phyloP scores from a whole-genome alignment of 1,140 invertebrate species.

The Chironomus striatipennis region DNA sequence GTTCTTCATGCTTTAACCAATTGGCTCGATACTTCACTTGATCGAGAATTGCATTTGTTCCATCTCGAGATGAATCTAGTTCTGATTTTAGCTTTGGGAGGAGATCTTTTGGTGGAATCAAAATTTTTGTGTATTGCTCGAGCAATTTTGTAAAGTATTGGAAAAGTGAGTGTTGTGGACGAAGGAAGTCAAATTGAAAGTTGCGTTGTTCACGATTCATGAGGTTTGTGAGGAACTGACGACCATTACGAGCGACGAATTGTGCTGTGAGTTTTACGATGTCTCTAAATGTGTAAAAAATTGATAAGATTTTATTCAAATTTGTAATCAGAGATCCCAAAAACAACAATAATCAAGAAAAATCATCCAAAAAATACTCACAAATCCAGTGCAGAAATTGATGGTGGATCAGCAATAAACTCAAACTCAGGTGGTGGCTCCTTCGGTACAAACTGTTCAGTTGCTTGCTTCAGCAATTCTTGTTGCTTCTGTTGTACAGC shows the following conservation, averaged over 20 bases:
- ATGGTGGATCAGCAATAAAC: conserved; percentile 96
- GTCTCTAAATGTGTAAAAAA: too few species aligned
- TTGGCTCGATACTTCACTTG: conserved; percentile 91
- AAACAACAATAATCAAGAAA: too few species aligned
- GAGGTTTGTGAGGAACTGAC: conserved; percentile 94
- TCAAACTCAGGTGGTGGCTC: conserved; percentile 95
- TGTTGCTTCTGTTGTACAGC: conserved; percentile 75
- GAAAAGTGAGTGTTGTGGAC: conserved; percentile 97
- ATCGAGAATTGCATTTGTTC: conserved; percentile 68
- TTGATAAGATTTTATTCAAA: too few species aligned
- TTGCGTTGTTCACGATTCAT: conserved; percentile 98
- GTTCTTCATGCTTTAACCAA: conserved; percentile 91
- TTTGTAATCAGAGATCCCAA: too few species aligned
- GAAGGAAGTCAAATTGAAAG: conserved; percentile 97
- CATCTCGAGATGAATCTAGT: conserved; percentile 40
- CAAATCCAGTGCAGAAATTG: conserved; percentile 97
- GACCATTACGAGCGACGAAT: conserved; percentile 96
- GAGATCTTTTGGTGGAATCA: conserved; percentile 90
- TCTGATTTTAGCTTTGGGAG: conserved; percentile 73
- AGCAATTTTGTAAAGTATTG: conserved; percentile 97
- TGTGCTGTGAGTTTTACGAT: conserved; percentile 97
- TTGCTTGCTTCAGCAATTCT: conserved; percentile 78
- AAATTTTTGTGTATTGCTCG: conserved; percentile 95
- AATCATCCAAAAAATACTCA: conserved; percentile 43
- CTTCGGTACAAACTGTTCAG: conserved; percentile 79